phyloP scores from a whole-genome alignment of 2,888 invertebrate genomes.

The Chloroclysta siterata region DNA sequence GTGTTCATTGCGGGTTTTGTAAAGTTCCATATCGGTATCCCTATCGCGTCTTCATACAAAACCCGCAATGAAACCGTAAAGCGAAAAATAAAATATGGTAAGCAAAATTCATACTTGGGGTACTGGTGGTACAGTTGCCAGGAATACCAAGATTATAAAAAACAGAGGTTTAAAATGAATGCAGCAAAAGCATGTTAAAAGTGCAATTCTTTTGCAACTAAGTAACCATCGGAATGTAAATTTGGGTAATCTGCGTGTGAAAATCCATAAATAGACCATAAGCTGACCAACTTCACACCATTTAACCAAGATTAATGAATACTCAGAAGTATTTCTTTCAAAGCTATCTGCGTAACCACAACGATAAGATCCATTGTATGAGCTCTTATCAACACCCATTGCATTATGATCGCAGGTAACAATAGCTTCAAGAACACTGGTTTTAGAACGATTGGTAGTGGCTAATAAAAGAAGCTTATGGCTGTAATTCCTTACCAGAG shows the following conservation, averaged over 20 bases:
- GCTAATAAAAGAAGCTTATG: not conserved
- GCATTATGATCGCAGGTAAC: slow-evolving; percentile 15
- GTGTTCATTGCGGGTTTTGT: too few relatives aligned
- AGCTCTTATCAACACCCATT: slow-evolving; percentile 20
- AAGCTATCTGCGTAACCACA: slow-evolving; percentile 18
- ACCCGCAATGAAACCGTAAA: too few relatives aligned
- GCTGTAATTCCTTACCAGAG: too few relatives aligned
- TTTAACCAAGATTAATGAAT: slow-evolving; percentile 23
- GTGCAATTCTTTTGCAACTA: not conserved
- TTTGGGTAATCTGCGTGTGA: slow-evolving; percentile 20
- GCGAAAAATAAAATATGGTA: too few relatives aligned
- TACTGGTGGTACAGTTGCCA: too few relatives aligned
- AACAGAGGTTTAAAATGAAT: too few relatives aligned
- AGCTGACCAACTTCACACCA: slow-evolving; percentile 23
- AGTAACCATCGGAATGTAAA: slow-evolving; percentile 5
- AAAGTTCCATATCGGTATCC: too few relatives aligned
- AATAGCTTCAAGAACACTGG: slow-evolving; percentile 13
- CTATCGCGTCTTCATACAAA: too few relatives aligned
- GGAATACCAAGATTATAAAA: too few relatives aligned
- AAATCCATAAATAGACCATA: slow-evolving; percentile 5
- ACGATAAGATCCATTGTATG: slow-evolving; percentile 29
- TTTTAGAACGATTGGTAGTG: not conserved
- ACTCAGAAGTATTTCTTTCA: slow-evolving; percentile 22
- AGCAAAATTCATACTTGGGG: too few relatives aligned
- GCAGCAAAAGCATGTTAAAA: too few relatives aligned